Conservation (phyloP, 2,888 invertebrate genomes). For the Stratiomys singularior region DNA sequence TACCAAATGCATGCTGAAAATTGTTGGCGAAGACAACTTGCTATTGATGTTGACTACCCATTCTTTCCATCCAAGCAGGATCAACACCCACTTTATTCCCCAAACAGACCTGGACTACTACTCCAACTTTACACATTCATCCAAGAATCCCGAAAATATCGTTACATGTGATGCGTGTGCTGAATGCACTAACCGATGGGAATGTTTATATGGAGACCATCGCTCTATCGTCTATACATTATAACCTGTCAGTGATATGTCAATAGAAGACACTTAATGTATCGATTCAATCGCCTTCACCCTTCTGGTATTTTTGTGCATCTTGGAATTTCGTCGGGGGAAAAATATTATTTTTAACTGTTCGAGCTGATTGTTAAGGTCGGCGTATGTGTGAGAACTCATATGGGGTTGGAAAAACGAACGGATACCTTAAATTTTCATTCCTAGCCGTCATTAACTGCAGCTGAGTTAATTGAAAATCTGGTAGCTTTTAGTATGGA, state of each 20-base stretch:
- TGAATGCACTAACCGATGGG: neutral
- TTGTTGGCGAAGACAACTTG: too few species aligned
- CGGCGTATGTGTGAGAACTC: neutral
- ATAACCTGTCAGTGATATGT: constrained; percentile 13
- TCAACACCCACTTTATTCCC: neutral
- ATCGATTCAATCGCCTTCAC: constrained; percentile 18
- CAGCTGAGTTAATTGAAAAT: too few species aligned
- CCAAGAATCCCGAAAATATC: constrained; percentile 28
- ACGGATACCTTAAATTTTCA: too few species aligned
- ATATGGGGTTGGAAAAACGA: too few species aligned
- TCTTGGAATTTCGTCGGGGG: neutral
- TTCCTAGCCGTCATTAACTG: too few species aligned
- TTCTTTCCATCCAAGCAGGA: neutral
- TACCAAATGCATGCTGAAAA: neutral
- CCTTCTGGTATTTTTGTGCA: neutral
- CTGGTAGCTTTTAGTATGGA: too few species aligned
- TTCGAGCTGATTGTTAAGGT: neutral
- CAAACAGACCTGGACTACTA: neutral
- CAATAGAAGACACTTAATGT: constrained; percentile 29
- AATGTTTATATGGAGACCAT: neutral
- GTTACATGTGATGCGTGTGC: neutral
- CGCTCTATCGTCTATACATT: neutral
- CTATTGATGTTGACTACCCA: neutral
- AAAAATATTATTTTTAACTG: neutral
- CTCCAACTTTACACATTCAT: neutral